A percentile compares a stretch with the other conserved stretches of the same genome.
Conservation (phyloP, 2,888 invertebrate species). For the Notodonta dromedarius region DNA sequence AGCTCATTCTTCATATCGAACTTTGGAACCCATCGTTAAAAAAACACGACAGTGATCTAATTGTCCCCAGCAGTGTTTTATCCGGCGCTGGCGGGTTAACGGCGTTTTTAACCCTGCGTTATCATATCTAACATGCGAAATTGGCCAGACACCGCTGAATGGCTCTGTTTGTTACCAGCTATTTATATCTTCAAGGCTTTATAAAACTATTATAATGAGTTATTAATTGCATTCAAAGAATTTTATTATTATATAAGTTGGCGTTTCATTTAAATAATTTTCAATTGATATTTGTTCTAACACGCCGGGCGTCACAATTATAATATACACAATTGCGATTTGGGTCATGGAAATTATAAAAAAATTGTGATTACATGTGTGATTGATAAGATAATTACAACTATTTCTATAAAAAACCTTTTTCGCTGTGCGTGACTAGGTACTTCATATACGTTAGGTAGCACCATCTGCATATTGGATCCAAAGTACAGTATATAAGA, state of each 20-base stretch:
- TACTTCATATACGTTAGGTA: no score
- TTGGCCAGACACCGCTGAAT: constrained; percentile 18
- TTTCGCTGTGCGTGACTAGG: no score
- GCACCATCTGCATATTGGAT: no score
- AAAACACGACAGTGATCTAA: constrained; percentile 34
- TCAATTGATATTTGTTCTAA: background rate
- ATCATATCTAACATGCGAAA: constrained; percentile 28
- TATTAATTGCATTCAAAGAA: background rate
- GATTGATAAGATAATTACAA: no score
- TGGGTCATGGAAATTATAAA: no score
- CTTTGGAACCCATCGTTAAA: constrained; percentile 30
- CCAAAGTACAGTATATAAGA: no score
- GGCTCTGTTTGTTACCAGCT: constrained; percentile 15
- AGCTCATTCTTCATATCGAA: constrained; percentile 22
- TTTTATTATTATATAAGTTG: background rate
- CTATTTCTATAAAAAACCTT: no score
- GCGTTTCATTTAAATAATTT: background rate
- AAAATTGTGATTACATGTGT: no score
- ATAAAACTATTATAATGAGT: constrained; percentile 4
- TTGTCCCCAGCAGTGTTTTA: constrained; percentile 33
- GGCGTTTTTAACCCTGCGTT: constrained; percentile 38
- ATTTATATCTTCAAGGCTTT: constrained; percentile 11
- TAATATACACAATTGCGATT: no score
- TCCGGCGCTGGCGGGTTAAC: constrained; percentile 35
- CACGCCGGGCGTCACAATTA: no score